Evolutionary conservation across 2,888 invertebrate species (phyloP), one percentile per base, ranked within the genome.

Genomic region (Idaea dimidiata): DNA sequence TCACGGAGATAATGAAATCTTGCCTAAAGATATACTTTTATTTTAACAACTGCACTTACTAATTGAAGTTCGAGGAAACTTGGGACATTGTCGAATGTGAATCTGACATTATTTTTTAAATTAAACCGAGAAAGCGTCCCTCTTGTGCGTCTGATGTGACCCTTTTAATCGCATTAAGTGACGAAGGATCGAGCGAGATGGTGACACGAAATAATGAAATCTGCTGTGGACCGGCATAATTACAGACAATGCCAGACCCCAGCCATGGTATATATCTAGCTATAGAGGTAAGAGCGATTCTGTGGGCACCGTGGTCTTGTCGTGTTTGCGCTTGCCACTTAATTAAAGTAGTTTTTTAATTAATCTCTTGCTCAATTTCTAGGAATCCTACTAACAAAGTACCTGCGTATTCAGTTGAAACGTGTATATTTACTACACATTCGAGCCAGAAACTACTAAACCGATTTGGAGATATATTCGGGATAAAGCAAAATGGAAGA

Each of bases 151-250:
- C 75, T 80, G 75, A 79, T 77, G 78, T 74, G 81, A 80, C 79
- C 82, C 81, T 81, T 85, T 83, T 85, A 87, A 88, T 86, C 81
- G 81, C 76, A 85, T 88, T 84, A 86, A 81, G 78, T 82, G 82
- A 81, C 77, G 77, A 76, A 78, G 82, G 81, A 79, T 79, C 78
- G 75, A 82, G 78, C 75, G 78, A 78, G 77, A 79, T 81, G 83
- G 76, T 78, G 81, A 83, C 80, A 82, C 73, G 81, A 80, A 80
- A 83, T 84, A 86, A 87, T 87, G 81, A 86, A 85, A 84, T 87
- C 79, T 81, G 78, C 80, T 79, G 70, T 72, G 73, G 77, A 72
- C 76, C 77, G 79, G 80, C 75, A 81, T 87, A 84, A 88, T 87
- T 86, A 84, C 79, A 76, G 77, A 83, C 84, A 84, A 84, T 83